Conservation (phyloP, 2,797 vertebrate genomes). For the Numenius phaeopus region DNA sequence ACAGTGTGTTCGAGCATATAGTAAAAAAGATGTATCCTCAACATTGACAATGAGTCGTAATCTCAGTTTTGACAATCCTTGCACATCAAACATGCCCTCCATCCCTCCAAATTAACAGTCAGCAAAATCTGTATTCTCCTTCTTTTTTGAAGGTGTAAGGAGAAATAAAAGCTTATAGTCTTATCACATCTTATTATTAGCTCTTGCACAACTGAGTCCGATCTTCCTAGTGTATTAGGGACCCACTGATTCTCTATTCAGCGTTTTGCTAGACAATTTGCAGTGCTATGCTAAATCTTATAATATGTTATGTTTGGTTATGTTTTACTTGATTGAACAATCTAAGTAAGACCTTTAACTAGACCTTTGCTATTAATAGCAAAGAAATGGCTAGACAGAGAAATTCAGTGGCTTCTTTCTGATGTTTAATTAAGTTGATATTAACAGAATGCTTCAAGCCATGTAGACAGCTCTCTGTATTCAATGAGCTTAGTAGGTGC, state of each 20-base stretch:
- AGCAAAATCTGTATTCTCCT: not conserved
- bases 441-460: not conserved
- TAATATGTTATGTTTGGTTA: not conserved
- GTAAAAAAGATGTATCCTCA: not conserved
- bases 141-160: not conserved
- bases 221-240: not conserved
- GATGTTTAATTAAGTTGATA: not conserved
- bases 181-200: not conserved
- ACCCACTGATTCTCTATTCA: not conserved
- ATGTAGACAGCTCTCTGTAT: not conserved
- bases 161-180: not conserved
- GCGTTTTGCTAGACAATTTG: not conserved
- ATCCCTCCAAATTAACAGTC: not conserved
- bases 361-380: not conserved
- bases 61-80: not conserved
- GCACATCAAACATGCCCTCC: not conserved
- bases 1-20: not conserved
- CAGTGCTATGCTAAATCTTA: not conserved
- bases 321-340: not conserved
- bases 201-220: not conserved
- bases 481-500: not conserved
- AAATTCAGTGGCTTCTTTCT: not conserved
- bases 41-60: not conserved
- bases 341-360: not conserved
- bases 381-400: not conserved